Percentiles rank a stretch among this genome's conserved stretches.
Evolutionary conservation across 2,113 vertebrate species (phyloP).

Genomic region (Peromyscus californicus): DNA sequence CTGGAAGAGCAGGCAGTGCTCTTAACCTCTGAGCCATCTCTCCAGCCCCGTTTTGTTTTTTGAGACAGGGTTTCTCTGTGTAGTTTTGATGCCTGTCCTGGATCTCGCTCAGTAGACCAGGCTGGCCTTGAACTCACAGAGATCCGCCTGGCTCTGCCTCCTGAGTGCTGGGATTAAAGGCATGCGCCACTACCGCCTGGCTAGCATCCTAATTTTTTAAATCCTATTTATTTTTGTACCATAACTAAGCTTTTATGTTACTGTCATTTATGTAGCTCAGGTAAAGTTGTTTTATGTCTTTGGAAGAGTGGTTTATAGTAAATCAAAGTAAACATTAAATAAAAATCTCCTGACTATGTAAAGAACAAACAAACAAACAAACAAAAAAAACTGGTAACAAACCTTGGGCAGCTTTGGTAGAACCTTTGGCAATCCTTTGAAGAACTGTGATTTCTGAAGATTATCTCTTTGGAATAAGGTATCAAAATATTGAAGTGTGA

Average conservation of each 20-base stretch:
- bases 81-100: too few relatives aligned
- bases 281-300: slow-evolving; percentile 43
- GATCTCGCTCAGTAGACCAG: too few relatives aligned
- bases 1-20: too few relatives aligned
- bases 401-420: slow-evolving; percentile 98
- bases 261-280: neutral
- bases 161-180: too few relatives aligned
- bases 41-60: too few relatives aligned
- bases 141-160: too few relatives aligned
- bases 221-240: neutral
- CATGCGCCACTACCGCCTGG: too few relatives aligned
- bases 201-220: neutral
- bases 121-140: too few relatives aligned
- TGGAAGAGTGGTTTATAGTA: neutral
- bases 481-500: slow-evolving; percentile 98
- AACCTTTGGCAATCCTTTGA: slow-evolving; percentile 98
- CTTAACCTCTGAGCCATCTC: too few relatives aligned
- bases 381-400: slow-evolving; percentile 64
- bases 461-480: slow-evolving; percentile 99
- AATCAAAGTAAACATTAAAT: slow-evolving; percentile 3
- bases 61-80: too few relatives aligned
- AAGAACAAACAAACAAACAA: too few relatives aligned
- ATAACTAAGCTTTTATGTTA: slow-evolving; percentile 38
- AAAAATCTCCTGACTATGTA: slow-evolving; percentile 52
- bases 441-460: slow-evolving; percentile 99